Conservation (phyloP, 2,113 vertebrate species). For the Brachyhypopomus occidentalis region DNA sequence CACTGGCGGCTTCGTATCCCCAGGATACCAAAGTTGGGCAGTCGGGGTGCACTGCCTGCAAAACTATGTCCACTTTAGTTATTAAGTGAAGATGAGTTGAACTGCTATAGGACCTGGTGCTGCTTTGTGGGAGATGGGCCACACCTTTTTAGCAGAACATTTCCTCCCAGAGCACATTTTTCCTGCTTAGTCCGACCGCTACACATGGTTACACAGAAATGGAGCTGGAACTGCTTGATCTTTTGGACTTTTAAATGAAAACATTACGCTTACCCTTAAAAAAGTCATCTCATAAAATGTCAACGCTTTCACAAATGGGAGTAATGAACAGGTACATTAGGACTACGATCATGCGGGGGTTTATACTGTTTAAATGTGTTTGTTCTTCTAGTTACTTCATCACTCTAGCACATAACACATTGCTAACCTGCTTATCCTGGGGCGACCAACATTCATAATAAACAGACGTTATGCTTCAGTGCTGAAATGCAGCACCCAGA, state of each 20-base stretch:
- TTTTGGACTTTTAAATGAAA: constrained; percentile 15
- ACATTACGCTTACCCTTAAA: background rate
- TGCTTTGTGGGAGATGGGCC: constrained; percentile 57
- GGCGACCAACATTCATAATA: too few species aligned
- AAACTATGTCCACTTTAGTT: constrained; percentile 66
- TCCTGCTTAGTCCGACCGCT: constrained; percentile 12
- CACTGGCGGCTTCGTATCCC: constrained; percentile 52
- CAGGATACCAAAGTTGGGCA: constrained; percentile 66
- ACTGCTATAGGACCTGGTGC: constrained; percentile 61
- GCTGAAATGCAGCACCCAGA: too few species aligned
- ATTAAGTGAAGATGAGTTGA: constrained; percentile 69
- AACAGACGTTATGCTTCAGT: too few species aligned
- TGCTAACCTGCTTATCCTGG: too few species aligned
- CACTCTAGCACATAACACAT: background rate
- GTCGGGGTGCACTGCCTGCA: constrained; percentile 64
- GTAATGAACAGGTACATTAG: background rate
- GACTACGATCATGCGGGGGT: background rate
- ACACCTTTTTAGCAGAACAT: constrained; percentile 54
- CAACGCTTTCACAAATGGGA: background rate
- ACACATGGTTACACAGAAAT: background rate
- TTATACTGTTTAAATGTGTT: background rate
- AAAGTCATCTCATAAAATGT: background rate
- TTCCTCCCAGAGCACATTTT: constrained; percentile 48
- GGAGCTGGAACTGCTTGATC: background rate
- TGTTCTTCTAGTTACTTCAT: background rate